These are phyloP conservation scores for Trypoxylus dichotomus DNA, from an alignment of 1,140 invertebrate genomes.

Conservation along the genomic window DNA sequence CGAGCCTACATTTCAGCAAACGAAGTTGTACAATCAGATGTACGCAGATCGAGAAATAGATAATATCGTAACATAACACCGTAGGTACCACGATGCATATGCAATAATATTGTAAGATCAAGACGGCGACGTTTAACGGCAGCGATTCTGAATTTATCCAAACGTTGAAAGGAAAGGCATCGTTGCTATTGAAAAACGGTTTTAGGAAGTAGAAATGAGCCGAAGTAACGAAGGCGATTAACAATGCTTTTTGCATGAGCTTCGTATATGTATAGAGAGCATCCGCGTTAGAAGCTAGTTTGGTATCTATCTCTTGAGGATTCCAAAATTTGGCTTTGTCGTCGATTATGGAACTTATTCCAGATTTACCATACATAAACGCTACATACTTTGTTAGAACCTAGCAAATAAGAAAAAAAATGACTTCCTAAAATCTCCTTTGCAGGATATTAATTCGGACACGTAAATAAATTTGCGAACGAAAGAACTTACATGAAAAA, in stretches of 20 bases:
- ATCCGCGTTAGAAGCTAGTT: neutral
- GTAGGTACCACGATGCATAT: neutral
- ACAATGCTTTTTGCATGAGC: neutral
- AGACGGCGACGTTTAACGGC: neutral
- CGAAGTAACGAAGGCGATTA: neutral
- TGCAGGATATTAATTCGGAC: no score
- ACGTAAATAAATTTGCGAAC: neutral
- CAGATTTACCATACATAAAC: neutral
- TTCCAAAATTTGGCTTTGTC: neutral
- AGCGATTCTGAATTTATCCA: neutral
- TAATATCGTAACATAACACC: neutral
- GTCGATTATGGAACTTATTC: neutral
- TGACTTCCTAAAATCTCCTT: no score
- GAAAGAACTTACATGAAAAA: neutral
- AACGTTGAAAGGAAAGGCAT: neutral
- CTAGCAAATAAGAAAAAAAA: neutral
- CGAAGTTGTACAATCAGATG: neutral
- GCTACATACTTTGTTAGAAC: neutral
- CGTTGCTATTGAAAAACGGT: neutral
- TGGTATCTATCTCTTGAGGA: neutral
- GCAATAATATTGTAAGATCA: neutral
- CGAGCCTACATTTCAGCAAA: neutral
- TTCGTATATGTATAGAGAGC: neutral
- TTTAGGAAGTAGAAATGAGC: neutral
- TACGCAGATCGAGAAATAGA: neutral